These are phyloP conservation scores for Pocota personata DNA, from an alignment of 2,888 invertebrate species.

Conservation along the genomic window DNA sequence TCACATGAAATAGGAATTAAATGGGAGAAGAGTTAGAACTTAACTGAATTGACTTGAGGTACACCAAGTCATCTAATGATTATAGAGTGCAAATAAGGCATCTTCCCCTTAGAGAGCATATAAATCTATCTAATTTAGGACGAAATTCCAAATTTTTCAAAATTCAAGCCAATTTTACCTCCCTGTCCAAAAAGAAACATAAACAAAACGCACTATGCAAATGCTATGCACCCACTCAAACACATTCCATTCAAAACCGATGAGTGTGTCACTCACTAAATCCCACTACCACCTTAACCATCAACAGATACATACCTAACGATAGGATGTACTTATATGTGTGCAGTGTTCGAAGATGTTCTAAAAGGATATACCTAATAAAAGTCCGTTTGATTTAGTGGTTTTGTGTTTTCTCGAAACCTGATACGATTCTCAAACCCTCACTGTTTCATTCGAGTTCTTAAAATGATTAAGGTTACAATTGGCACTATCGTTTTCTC, in stretches of 20 bases:
- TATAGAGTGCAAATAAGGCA: too few relatives aligned
- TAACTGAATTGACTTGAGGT: too few relatives aligned
- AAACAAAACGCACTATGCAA: neutral
- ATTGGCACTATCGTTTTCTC: slow-evolving; percentile 40
- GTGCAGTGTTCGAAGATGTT: neutral
- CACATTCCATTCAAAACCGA: neutral
- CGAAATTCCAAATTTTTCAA: neutral
- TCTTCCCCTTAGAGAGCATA: too few relatives aligned
- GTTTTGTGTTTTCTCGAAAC: slow-evolving; percentile 14
- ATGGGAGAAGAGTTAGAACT: too few relatives aligned
- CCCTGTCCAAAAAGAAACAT: neutral
- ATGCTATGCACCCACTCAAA: neutral
- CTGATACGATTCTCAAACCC: slow-evolving; percentile 31
- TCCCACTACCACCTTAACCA: neutral
- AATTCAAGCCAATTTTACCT: neutral
- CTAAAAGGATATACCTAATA: slow-evolving; percentile 13
- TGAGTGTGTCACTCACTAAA: neutral
- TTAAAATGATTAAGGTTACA: slow-evolving; percentile 23
- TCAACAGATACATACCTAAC: neutral
- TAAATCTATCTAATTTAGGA: too few relatives aligned
- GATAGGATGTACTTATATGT: neutral
- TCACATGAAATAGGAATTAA: too few relatives aligned
- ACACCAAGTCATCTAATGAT: too few relatives aligned
- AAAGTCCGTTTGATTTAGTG: slow-evolving; percentile 12
- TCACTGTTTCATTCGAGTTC: neutral